Conservation (phyloP, 2,797 vertebrate genomes). For the Psittacula echo region DNA sequence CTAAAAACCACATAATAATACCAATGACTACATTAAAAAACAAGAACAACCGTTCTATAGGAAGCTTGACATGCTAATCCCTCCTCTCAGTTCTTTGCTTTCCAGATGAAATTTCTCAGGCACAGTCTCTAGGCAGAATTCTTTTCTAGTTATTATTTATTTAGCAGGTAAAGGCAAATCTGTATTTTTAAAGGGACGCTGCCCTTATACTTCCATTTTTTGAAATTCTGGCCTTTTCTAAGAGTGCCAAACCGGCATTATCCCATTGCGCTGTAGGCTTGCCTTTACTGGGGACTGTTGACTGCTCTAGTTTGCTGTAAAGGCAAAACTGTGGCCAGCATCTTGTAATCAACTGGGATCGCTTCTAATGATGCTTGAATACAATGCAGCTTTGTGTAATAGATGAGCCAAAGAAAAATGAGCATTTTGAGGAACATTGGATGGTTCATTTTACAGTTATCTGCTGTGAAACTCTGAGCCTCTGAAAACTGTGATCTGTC, state of each 20-base stretch:
- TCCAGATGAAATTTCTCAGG: constrained; percentile 2
- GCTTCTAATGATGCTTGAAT: constrained; percentile 3
- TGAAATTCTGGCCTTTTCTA: background rate
- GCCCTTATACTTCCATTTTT: background rate
- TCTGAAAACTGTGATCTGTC: constrained; percentile 54
- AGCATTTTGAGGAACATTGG: constrained; percentile 40
- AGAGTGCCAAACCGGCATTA: background rate
- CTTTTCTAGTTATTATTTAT: background rate
- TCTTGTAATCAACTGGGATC: background rate
- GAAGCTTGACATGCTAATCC: background rate
- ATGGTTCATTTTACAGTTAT: constrained; percentile 58
- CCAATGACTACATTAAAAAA: constrained; percentile 1
- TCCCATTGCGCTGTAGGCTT: background rate
- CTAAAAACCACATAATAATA: constrained; percentile 27
- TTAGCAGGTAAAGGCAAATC: background rate
- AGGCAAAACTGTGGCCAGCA: background rate
- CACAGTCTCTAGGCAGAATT: background rate
- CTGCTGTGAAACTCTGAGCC: constrained; percentile 45
- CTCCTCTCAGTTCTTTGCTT: constrained; percentile 7
- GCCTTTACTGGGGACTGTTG: background rate
- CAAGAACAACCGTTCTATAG: background rate
- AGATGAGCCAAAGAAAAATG: constrained; percentile 27
- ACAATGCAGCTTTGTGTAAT: constrained; percentile 57
- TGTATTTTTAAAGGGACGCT: background rate
- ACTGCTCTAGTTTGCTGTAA: background rate